Conservation (phyloP, 2,797 vertebrate genomes). For the Spheniscus humboldti region DNA sequence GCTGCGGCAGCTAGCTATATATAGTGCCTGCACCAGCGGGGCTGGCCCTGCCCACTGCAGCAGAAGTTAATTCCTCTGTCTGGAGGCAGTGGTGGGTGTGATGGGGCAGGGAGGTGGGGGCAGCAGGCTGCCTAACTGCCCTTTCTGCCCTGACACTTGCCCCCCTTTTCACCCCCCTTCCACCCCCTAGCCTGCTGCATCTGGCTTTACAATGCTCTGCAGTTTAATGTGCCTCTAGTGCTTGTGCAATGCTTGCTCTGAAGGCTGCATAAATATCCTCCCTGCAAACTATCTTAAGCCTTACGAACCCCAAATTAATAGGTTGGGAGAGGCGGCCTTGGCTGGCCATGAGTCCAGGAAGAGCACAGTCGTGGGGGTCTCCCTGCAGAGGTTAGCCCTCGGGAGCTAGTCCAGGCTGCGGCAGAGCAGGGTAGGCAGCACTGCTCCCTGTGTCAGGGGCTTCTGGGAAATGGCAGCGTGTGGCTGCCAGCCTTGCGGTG, state of each 20-base stretch:
- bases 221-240: neutral
- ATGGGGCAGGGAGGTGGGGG: neutral
- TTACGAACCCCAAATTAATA: neutral
- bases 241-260: neutral
- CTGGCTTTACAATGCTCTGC: neutral
- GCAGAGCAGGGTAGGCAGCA: neutral
- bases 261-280: neutral
- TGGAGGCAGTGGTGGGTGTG: neutral
- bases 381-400: neutral
- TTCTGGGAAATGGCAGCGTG: neutral
- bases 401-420: neutral
- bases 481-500: neutral
- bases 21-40: neutral
- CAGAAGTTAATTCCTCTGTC: neutral
- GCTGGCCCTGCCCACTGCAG: constrained; percentile 29
- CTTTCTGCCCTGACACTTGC: neutral
- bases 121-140: neutral
- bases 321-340: neutral
- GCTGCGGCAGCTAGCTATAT: neutral
- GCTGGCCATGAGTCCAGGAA: neutral
- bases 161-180: neutral
- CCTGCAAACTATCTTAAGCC: neutral
- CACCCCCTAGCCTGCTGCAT: neutral
- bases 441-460: neutral
- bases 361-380: neutral